Percentiles rank a stretch among this genome's conserved stretches.
phyloP scores from a whole-genome alignment of 2,888 invertebrate genomes.

The Brassicogethes aeneus region DNA sequence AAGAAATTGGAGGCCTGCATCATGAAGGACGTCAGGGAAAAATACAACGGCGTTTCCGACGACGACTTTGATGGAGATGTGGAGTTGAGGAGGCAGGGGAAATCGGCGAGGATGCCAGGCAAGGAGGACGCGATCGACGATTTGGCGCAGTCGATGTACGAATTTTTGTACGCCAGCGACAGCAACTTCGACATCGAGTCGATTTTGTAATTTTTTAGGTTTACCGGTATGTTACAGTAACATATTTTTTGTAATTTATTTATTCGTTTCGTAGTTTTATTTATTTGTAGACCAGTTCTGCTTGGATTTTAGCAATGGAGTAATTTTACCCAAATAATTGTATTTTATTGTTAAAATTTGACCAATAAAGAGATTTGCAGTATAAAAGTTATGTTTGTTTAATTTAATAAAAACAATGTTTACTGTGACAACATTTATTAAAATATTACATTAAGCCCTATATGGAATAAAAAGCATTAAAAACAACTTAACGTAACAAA shows the following conservation, averaged over 20 bases:
- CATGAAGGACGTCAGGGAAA: constrained; percentile 61
- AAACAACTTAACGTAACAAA: too few species aligned
- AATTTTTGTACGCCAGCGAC: constrained; percentile 53
- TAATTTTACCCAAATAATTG: constrained; percentile 6
- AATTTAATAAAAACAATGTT: constrained; percentile 3
- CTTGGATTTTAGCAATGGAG: constrained; percentile 37
- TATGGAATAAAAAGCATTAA: too few species aligned
- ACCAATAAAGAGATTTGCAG: constrained; percentile 9
- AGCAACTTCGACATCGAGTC: constrained; percentile 47
- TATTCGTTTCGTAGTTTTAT: not conserved
- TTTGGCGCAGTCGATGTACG: constrained; percentile 52
- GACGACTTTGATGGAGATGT: constrained; percentile 46
- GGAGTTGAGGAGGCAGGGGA: constrained; percentile 45
- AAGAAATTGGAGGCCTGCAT: constrained; percentile 64
- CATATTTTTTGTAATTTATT: not conserved
- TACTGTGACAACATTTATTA: not conserved
- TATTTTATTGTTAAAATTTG: constrained; percentile 37
- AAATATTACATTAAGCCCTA: too few species aligned
- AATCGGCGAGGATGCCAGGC: constrained; percentile 38
- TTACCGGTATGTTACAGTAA: not conserved
- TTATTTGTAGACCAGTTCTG: constrained; percentile 2
- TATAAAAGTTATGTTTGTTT: not conserved
- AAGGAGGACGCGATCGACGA: constrained; percentile 45
- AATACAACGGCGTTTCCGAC: constrained; percentile 47
- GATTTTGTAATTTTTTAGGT: constrained; percentile 19